Evolutionary conservation across 2,797 vertebrate genomes (phyloP), one percentile per base, ranked within the genome.

Genomic region (Poecilia picta): DNA sequence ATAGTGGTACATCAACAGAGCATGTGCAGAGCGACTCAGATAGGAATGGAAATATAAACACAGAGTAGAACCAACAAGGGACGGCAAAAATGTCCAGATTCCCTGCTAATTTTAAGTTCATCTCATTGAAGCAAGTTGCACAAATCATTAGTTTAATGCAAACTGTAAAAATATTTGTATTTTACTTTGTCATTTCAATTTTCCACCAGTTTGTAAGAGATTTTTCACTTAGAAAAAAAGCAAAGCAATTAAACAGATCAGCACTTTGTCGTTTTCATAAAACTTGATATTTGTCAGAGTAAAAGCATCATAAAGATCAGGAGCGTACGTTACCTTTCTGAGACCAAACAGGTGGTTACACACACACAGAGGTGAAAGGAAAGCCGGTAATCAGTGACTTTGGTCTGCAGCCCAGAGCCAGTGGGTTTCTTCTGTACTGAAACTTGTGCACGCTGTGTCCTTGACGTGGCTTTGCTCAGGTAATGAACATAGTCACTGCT

Each of bases 31-130:
- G 70, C 6, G 41, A 82, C 84, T 62, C 86, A 89, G 88, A 90
- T 59, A 80, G 81, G 73, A 53, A 88, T 85, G 90, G 81, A 87
- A 94, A 95, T 92, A 94, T 93, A 94, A 95, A 96, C 91, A 86
- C 90, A 85, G 86, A 78, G 49, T 45, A 77, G 68, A 85, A 75
- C 57, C 70, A 6, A 39, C n/a, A 75, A 28, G 11, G 64, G 28
- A 76, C 76, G 36, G 47, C 41, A 75, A 45, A 79, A 78, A 0
- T 0, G 33, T 71, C 23, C 43, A 13, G 2, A 73, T 25, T 70
- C 20, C 39, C 13, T 73, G 31, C 55, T 51, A 15, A 47, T 15
- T 20, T 11, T 49, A 16, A 23, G n/a, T 62, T 64, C 7, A 15
- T 66, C 25, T 71, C 1, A 16, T 2, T 77, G 2, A 59, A 5